phyloP scores from a whole-genome alignment of 2,113 vertebrate species.

The Colaptes auratus region DNA sequence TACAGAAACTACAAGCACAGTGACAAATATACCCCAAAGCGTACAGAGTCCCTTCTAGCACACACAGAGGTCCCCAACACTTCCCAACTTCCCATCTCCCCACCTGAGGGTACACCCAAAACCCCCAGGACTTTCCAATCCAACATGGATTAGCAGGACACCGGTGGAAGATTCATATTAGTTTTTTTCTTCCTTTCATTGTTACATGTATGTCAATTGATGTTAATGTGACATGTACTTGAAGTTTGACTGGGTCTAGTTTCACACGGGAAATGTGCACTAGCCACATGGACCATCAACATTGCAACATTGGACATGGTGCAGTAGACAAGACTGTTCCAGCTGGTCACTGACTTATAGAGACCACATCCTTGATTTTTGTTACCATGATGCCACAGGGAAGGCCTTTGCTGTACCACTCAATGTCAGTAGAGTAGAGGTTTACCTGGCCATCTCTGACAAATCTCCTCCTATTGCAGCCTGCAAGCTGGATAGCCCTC shows the following conservation, averaged over 20 bases:
- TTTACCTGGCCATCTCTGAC: background rate
- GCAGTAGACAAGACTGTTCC: rapidly evolving
- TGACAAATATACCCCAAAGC: too few species aligned
- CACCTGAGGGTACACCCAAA: too few species aligned
- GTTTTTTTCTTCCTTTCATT: background rate
- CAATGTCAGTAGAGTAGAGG: rapidly evolving
- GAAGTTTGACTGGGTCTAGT: background rate
- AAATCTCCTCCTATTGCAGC: background rate
- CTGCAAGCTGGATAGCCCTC: background rate
- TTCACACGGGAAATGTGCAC: background rate
- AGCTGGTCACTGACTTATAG: background rate
- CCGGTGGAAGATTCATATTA: background rate
- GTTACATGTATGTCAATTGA: background rate
- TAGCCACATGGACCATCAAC: background rate
- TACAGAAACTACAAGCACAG: too few species aligned
- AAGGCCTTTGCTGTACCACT: background rate
- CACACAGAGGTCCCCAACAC: too few species aligned
- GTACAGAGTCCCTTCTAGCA: background rate
- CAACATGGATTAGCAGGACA: background rate
- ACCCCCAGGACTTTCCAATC: background rate
- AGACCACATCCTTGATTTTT: background rate
- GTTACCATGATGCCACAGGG: background rate
- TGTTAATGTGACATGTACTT: background rate
- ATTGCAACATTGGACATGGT: background rate
- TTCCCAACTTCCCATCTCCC: too few species aligned